Evolutionary conservation across 1,140 invertebrate genomes (phyloP).

Genomic region (Lucilia sericata): DNA sequence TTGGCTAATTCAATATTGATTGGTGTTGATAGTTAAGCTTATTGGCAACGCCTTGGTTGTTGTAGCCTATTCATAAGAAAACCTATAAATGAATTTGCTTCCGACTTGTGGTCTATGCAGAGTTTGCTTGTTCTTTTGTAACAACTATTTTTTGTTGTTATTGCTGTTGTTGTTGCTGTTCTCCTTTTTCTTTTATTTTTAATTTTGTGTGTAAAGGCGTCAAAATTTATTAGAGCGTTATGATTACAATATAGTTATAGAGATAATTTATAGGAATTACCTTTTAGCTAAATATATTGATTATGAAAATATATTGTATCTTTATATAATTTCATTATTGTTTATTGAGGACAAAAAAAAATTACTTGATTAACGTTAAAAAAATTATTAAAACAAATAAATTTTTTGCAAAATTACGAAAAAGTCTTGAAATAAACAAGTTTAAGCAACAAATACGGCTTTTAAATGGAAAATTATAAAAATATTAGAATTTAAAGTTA

Average conservation of each 20-base stretch:
- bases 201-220: slow-evolving; percentile 52
- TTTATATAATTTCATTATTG: slow-evolving; percentile 4
- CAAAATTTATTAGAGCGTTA: slow-evolving; percentile 60
- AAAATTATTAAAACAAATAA: not conserved
- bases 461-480: too few relatives aligned
- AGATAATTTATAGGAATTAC: slow-evolving; percentile 46
- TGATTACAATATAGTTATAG: slow-evolving; percentile 50
- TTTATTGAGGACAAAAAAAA: slow-evolving; percentile 33
- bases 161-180: not conserved
- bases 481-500: too few relatives aligned
- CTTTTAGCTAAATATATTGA: slow-evolving; percentile 50
- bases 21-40: slow-evolving; percentile 46
- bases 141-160: not conserved
- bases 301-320: slow-evolving; percentile 17
- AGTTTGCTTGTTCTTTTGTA: not conserved
- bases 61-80: slow-evolving; percentile 27
- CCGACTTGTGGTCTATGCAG: slow-evolving; percentile 32
- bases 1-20: slow-evolving; percentile 47
- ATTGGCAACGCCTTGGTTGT: slow-evolving; percentile 40
- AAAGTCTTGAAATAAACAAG: too few relatives aligned
- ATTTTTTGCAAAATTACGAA: too few relatives aligned
- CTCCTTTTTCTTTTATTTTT: slow-evolving; percentile 11
- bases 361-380: not conserved
- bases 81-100: slow-evolving; percentile 42
- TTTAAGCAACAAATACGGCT: too few relatives aligned